Evolutionary conservation across 2,113 vertebrate genomes (phyloP).

Genomic region (Clarias gariepinus): DNA sequence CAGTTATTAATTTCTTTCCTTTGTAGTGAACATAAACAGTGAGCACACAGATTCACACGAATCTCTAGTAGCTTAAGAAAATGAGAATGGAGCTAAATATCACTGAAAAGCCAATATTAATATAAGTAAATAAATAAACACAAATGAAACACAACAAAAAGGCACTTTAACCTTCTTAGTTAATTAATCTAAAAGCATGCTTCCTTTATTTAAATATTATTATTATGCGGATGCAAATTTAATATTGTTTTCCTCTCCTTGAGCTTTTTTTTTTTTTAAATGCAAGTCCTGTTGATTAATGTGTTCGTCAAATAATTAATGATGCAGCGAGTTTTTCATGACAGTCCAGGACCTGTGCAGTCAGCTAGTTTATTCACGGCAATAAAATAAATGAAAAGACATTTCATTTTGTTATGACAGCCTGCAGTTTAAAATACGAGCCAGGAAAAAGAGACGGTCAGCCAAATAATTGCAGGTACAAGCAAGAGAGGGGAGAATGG

Average conservation of each 20-base stretch:
- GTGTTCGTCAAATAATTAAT: not conserved
- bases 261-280: not conserved
- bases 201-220: not conserved
- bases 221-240: not conserved
- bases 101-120: not conserved
- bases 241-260: not conserved
- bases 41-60: not conserved
- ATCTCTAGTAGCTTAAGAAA: not conserved
- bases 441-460: not conserved
- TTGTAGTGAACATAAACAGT: not conserved
- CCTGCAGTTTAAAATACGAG: not conserved
- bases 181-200: not conserved
- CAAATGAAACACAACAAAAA: not conserved
- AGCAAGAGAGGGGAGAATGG: conserved; percentile 7
- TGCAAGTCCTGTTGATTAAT: not conserved
- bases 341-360: not conserved
- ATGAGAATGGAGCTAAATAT: not conserved
- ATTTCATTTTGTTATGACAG: not conserved
- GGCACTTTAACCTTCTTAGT: no score
- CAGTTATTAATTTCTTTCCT: not conserved
- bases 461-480: conserved; percentile 2
- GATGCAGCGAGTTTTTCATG: not conserved
- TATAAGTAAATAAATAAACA: not conserved
- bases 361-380: not conserved
- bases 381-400: not conserved